Conservation (phyloP, 2,113 vertebrate species). For the Notiomystis cincta region DNA sequence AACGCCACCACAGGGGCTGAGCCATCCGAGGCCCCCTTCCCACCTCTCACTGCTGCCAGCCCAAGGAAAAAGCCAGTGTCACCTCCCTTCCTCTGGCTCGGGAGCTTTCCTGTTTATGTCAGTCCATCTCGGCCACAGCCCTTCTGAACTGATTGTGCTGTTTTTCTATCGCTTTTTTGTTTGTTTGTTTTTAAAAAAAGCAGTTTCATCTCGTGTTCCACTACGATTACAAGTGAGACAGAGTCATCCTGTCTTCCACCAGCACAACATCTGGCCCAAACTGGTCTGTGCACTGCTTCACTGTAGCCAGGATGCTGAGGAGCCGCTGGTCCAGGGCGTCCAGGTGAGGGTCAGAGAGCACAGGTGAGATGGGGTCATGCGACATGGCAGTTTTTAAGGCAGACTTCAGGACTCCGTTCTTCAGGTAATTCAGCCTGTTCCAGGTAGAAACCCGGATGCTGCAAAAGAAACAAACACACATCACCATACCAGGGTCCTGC, state of each 20-base stretch:
- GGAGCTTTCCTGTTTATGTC: conserved; percentile 14
- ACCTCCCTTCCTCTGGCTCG: background rate
- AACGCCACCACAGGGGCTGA: background rate
- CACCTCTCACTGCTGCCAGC: conserved; percentile 9
- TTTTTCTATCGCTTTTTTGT: conserved; percentile 63
- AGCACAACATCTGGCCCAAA: conserved; percentile 88
- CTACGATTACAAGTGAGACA: conserved; percentile 83
- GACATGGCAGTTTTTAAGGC: conserved; percentile 85
- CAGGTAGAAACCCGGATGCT: conserved; percentile 96
- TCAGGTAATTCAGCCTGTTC: conserved; percentile 91
- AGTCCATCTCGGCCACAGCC: conserved; percentile 23
- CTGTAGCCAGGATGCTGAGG: conserved; percentile 81
- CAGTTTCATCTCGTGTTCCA: conserved; percentile 40
- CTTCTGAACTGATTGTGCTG: conserved; percentile 73
- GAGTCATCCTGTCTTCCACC: conserved; percentile 96
- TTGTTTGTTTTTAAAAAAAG: conserved; percentile 32
- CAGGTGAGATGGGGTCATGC: conserved; percentile 87
- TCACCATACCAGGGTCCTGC: background rate
- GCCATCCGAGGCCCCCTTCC: background rate
- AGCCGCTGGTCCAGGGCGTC: conserved; percentile 89
- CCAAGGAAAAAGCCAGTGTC: background rate
- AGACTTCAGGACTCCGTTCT: conserved; percentile 84
- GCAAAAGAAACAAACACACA: conserved; percentile 18
- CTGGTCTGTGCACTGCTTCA: conserved; percentile 93
- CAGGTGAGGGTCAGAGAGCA: conserved; percentile 85